A percentile compares a stretch with the other conserved stretches of the same genome.
Evolutionary conservation across 1,140 invertebrate species (phyloP).

Genomic region (Bactericera cockerelli): DNA sequence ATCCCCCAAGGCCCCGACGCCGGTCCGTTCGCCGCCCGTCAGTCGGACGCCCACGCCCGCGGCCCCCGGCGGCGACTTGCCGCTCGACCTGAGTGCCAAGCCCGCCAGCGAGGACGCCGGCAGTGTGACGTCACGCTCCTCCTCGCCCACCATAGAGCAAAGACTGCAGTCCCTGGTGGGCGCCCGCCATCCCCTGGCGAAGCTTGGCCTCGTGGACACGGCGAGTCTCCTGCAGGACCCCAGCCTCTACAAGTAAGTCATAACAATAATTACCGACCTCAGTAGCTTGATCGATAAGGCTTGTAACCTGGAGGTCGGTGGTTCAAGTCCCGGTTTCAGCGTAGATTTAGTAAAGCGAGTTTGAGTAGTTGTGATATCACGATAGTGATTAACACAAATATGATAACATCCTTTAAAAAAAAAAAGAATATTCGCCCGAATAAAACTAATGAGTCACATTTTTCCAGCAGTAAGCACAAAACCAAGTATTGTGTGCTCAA

Average conservation of each 20-base stretch:
- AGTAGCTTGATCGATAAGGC: too few species aligned
- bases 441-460: too few species aligned
- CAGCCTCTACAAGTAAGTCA: not conserved
- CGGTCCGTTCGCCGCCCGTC: not conserved
- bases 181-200: slow-evolving; percentile 12
- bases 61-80: slow-evolving; percentile 42
- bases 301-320: too few species aligned
- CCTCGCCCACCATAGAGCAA: slow-evolving; percentile 9
- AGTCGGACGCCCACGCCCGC: slow-evolving; percentile 11
- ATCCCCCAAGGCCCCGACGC: not conserved
- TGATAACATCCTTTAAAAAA: too few species aligned
- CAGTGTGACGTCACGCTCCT: slow-evolving; percentile 15
- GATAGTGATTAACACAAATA: too few species aligned
- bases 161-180: slow-evolving; percentile 1
- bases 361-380: too few species aligned
- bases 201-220: slow-evolving; percentile 26
- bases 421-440: too few species aligned
- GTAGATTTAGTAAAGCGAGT: too few species aligned
- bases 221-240: not conserved
- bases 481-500: too few species aligned
- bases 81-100: slow-evolving; percentile 63
- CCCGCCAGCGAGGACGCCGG: slow-evolving; percentile 21
- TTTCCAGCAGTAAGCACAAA: too few species aligned
- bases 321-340: too few species aligned
- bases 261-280: too few species aligned